Percentiles rank a stretch among this genome's conserved stretches.
Conservation (phyloP, 2,113 vertebrate species). For the Sisor rabdophorus region DNA sequence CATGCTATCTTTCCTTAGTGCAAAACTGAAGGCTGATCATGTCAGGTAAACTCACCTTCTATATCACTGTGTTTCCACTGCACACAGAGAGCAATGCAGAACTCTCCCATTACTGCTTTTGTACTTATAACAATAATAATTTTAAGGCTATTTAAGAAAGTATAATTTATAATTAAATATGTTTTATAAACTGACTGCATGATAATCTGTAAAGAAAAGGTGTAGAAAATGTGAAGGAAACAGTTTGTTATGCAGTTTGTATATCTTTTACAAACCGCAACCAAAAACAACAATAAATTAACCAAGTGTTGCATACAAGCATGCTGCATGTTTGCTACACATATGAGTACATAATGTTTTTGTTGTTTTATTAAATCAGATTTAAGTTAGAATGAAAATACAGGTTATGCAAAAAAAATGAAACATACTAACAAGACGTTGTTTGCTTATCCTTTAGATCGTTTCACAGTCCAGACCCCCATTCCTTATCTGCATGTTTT, state of each 20-base stretch:
- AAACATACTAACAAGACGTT: neutral
- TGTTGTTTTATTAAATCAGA: neutral
- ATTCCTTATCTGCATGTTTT: conserved; percentile 71
- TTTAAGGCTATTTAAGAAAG: neutral
- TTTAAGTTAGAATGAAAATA: neutral
- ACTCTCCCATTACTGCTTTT: neutral
- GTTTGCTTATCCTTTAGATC: conserved; percentile 60
- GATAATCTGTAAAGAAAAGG: conserved; percentile 6
- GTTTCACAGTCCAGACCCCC: conserved; percentile 68
- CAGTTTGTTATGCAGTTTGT: too few relatives aligned
- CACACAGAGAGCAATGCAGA: neutral
- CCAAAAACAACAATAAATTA: neutral
- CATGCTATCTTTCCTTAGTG: conserved; percentile 82
- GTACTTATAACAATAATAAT: neutral
- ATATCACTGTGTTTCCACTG: conserved; percentile 7
- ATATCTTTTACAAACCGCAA: neutral
- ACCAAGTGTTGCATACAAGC: neutral
- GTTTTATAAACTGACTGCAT: conserved; percentile 4
- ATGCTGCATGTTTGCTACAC: conserved; percentile 28
- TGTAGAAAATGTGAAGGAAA: too few relatives aligned
- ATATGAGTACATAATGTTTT: conserved; percentile 10
- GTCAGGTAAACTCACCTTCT: conserved; percentile 79
- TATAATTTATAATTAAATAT: neutral
- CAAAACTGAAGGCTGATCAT: conserved; percentile 91
- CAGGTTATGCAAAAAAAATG: neutral